Conservation (phyloP, 2,888 invertebrate species). For the Strigamia crassipes region DNA sequence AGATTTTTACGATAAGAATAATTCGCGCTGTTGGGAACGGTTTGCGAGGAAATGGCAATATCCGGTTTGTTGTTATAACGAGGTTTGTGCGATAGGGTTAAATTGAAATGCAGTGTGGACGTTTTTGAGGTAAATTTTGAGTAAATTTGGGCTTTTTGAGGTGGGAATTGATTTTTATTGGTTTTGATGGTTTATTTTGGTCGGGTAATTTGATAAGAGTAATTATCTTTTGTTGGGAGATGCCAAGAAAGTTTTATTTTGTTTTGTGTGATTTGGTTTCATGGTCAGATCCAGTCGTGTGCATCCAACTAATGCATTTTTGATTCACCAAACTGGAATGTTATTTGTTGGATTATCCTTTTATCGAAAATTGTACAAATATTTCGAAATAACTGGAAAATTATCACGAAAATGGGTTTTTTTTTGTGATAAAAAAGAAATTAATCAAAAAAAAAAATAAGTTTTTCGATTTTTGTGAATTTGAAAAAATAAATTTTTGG, state of each 20-base stretch:
- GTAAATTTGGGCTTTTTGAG: background rate
- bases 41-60: background rate
- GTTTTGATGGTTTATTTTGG: background rate
- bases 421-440: background rate
- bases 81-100: background rate
- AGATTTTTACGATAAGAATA: background rate
- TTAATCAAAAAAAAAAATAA: background rate
- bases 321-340: slow-evolving; percentile 2
- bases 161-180: too few species aligned
- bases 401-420: background rate
- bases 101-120: background rate
- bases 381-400: background rate
- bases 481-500: too few species aligned
- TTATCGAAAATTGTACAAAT: slow-evolving; percentile 1
- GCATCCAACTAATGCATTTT: background rate
- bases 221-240: background rate
- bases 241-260: background rate
- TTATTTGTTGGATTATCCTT: background rate
- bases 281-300: slow-evolving; percentile 1
- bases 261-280: background rate
- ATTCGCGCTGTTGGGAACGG: background rate
- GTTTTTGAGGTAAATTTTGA: background rate
- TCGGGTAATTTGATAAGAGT: too few species aligned
- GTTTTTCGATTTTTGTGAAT: too few species aligned
- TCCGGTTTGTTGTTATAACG: background rate